Conservation (phyloP, 2,113 vertebrate genomes). For the Pituophis catenifer region DNA sequence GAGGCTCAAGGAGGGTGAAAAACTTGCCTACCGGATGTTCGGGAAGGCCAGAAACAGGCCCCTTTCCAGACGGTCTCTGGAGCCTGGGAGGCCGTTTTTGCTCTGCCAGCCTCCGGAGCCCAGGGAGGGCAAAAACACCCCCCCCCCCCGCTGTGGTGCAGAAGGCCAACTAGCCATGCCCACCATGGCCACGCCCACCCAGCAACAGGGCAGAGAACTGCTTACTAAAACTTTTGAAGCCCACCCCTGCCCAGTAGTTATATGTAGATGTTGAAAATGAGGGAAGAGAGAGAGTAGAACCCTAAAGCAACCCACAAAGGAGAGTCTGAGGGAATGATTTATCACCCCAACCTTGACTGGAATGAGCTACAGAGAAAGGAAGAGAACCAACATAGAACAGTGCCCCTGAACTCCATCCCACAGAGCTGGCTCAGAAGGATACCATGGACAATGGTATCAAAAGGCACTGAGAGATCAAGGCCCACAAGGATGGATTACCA, state of each 20-base stretch:
- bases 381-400: not conserved
- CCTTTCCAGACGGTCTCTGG: no score
- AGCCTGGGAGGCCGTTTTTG: no score
- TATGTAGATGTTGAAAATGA: not conserved
- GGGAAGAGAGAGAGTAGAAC: not conserved
- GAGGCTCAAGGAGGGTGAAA: no score
- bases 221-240: no score
- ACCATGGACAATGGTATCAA: not conserved
- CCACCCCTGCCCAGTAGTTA: not conserved
- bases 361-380: not conserved
- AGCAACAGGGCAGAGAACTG: no score
- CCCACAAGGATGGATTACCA: not conserved
- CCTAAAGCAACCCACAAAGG: not conserved
- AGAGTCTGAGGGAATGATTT: not conserved
- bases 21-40: no score
- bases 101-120: no score
- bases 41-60: no score
- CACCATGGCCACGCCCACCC: no score
- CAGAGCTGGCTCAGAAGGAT: not conserved
- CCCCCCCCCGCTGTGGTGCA: accelerated
- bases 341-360: not conserved
- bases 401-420: not conserved
- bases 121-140: no score
- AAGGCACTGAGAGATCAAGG: not conserved
- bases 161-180: no score